phyloP scores from a whole-genome alignment of 53 echinoderm and acorn worm genomes.

The Glandiceps talaboti region DNA sequence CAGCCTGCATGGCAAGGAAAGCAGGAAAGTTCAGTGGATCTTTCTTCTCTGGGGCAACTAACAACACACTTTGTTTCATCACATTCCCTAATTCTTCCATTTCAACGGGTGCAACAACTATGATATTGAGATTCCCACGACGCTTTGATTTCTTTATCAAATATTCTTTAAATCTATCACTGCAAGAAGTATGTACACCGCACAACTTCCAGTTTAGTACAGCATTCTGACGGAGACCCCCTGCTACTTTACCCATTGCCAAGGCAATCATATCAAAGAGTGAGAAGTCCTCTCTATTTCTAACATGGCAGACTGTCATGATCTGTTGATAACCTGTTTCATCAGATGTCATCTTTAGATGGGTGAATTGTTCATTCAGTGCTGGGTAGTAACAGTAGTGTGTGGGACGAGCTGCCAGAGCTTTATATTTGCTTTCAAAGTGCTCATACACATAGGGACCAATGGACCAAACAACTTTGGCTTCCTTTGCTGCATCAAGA shows the following conservation, averaged over 20 bases:
- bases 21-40: not conserved
- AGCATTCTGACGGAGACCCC: not conserved
- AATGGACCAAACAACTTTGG: not conserved
- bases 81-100: not conserved
- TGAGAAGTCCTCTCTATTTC: not conserved
- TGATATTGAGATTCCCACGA: not conserved
- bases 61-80: not conserved
- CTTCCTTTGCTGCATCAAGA: not conserved
- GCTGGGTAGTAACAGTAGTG: not conserved
- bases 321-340: not conserved
- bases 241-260: not conserved
- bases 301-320: not conserved
- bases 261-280: not conserved
- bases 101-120: not conserved
- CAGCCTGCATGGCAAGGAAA: not conserved
- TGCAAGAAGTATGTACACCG: not conserved
- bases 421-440: not conserved
- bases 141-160: not conserved
- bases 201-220: not conserved
- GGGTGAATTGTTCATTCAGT: not conserved
- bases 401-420: not conserved
- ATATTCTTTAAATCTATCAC: not conserved
- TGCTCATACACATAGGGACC: not conserved
- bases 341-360: not conserved
- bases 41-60: not conserved